A percentile compares a stretch with the other conserved stretches of the same genome.
phyloP scores from a whole-genome alignment of 2,797 vertebrate species.

The Adrianichthys oophorus region DNA sequence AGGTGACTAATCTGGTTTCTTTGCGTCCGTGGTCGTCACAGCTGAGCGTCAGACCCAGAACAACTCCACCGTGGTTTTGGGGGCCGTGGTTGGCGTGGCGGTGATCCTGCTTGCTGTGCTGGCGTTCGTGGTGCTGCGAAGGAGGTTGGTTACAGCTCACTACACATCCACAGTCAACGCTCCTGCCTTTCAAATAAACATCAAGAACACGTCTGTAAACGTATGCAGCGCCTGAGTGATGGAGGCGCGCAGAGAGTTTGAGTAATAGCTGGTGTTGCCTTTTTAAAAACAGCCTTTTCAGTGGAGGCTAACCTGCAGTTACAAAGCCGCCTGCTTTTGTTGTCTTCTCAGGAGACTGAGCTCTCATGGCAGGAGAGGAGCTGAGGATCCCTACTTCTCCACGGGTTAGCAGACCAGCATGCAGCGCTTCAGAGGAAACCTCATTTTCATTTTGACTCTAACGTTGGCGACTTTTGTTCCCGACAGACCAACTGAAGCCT shows the following conservation, averaged over 20 bases:
- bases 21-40: constrained; percentile 37
- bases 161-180: constrained; percentile 11
- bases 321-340: constrained; percentile 35
- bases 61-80: constrained; percentile 79
- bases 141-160: constrained; percentile 72
- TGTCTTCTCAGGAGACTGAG: constrained; percentile 79
- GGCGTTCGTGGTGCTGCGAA: constrained; percentile 78
- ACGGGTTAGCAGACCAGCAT: constrained; percentile 76
- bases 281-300: constrained; percentile 44
- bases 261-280: constrained; percentile 43
- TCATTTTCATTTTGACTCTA: neutral
- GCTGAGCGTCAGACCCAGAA: constrained; percentile 73
- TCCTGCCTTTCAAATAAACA: constrained; percentile 53
- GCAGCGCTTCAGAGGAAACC: neutral
- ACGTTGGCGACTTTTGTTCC: neutral
- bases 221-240: constrained; percentile 43
- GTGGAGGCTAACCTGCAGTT: constrained; percentile 50
- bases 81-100: constrained; percentile 67
- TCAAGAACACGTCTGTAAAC: constrained; percentile 41
- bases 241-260: constrained; percentile 45
- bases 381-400: constrained; percentile 91
- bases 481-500: constrained; percentile 91
- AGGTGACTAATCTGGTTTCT: constrained; percentile 2
- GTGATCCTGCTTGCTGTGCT: constrained; percentile 78
- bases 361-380: constrained; percentile 77